phyloP scores from a whole-genome alignment of 1,140 invertebrate genomes.

The Caenorhabditis briggsae region DNA sequence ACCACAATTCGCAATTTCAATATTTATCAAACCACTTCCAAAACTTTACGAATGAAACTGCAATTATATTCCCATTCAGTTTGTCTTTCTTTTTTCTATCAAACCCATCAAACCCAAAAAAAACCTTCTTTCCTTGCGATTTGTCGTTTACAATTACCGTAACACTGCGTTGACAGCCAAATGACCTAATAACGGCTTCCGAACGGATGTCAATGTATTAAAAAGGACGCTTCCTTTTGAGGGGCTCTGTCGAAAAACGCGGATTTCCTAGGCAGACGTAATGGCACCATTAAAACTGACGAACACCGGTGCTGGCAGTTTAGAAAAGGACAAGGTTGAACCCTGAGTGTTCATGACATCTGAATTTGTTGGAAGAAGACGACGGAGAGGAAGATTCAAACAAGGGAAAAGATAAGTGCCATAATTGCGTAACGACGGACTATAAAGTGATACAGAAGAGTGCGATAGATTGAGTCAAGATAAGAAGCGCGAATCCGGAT shows the following conservation, averaged over 20 bases:
- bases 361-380: neutral
- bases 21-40: too few species aligned
- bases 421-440: slow-evolving; percentile 53
- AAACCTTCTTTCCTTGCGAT: neutral
- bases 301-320: slow-evolving; percentile 38
- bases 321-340: slow-evolving; percentile 5
- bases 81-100: too few species aligned
- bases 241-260: slow-evolving; percentile 13
- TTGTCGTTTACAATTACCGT: slow-evolving; percentile 49
- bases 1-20: neutral
- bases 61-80: too few species aligned
- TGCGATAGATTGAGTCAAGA: slow-evolving; percentile 45
- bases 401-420: slow-evolving; percentile 17
- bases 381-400: neutral
- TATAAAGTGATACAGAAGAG: slow-evolving; percentile 50
- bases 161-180: slow-evolving; percentile 28
- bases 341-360: slow-evolving; percentile 51
- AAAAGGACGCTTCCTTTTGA: neutral
- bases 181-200: slow-evolving; percentile 40
- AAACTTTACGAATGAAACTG: too few species aligned
- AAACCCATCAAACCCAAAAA: neutral
- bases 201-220: slow-evolving; percentile 19
- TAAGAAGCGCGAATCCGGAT: slow-evolving; percentile 36
- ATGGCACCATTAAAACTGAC: slow-evolving; percentile 50
- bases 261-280: slow-evolving; percentile 5